Conservation (phyloP, 2,888 invertebrate genomes). For the Pegoplata infirma region DNA sequence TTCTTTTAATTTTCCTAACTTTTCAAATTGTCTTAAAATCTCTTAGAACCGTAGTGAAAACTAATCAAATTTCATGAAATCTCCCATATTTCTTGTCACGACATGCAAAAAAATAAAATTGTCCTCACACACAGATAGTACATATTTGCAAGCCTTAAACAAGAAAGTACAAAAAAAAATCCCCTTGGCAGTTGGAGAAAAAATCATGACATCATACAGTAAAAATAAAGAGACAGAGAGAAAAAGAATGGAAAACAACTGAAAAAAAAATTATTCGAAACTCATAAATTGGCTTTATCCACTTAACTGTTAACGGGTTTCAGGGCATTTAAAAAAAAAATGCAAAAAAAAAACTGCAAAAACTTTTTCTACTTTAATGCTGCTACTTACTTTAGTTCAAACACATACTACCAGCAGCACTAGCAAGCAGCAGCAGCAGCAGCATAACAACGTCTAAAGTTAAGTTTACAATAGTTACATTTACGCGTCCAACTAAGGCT, state of each 20-base stretch:
- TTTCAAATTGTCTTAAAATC: too few species aligned
- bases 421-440: too few species aligned
- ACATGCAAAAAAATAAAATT: constrained; percentile 24
- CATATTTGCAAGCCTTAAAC: constrained; percentile 26
- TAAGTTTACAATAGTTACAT: constrained; percentile 54
- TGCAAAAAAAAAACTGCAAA: constrained; percentile 5
- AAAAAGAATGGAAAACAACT: too few species aligned
- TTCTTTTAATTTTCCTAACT: too few species aligned
- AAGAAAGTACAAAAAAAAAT: constrained; percentile 16
- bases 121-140: constrained; percentile 1
- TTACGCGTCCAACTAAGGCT: constrained; percentile 46
- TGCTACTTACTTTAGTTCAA: constrained; percentile 44
- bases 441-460: constrained; percentile 45
- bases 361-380: constrained; percentile 48
- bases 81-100: not conserved
- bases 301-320: constrained; percentile 77
- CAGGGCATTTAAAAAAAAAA: constrained; percentile 53
- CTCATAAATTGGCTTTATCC: constrained; percentile 78
- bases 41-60: too few species aligned
- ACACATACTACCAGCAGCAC: too few species aligned
- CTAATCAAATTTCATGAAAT: too few species aligned
- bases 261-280: constrained; percentile 69
- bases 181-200: not conserved
- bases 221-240: constrained; percentile 17
- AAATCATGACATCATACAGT: constrained; percentile 26